Base-by-base conservation (phyloP, 1,140 invertebrate species). In the Conopomorpha cramerella region DNA sequence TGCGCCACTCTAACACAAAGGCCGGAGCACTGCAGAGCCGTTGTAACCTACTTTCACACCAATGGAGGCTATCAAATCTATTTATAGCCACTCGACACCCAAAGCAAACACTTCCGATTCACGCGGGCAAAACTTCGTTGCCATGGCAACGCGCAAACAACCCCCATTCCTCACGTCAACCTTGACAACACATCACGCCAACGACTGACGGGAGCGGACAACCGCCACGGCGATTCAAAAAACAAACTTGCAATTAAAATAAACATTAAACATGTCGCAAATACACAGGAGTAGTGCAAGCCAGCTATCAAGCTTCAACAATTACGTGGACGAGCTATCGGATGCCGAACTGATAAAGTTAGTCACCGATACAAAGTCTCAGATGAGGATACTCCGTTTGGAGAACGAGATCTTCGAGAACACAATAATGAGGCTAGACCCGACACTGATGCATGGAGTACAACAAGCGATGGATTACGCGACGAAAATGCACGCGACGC, bases 371-470 rank as follows among this genome's bases (percentile, higher is more conserved):
- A 32, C 72, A 1, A 68, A 65, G 23, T 48, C 54, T 0, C 56
- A 68, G 36, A 60, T 73, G 27, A 55, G 52, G 36, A 31, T 72
- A 0, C 31, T 72, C 0, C 43, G 27, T 1, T 35, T 77, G 1
- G 74, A 78, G 42, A 78, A 78, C 37, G 71, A 73, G 38, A 55
- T 78, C 7, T 40, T 77, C 1, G 74, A 78, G 39, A 53, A 45
- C 6, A 62, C 60, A 4, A 76, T 78, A 10, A 38, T 60, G 45
- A 62, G 68, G 32, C 31, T 77, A 11, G 72, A 78, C 3, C 63
- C 74, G 0, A 29, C 48, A 1, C 32, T 73, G 10, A 63, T 77
- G 57, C 51, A 59, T 18, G 65, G 70, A 0, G 46, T 74, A 8
- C 63, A 67, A 16, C 70, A 73, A 38, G 68, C 71, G 1, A 16